Evolutionary conservation across 2,113 vertebrate genomes (phyloP), one percentile per base, ranked within the genome.

Genomic region (Fregetta grallaria): DNA sequence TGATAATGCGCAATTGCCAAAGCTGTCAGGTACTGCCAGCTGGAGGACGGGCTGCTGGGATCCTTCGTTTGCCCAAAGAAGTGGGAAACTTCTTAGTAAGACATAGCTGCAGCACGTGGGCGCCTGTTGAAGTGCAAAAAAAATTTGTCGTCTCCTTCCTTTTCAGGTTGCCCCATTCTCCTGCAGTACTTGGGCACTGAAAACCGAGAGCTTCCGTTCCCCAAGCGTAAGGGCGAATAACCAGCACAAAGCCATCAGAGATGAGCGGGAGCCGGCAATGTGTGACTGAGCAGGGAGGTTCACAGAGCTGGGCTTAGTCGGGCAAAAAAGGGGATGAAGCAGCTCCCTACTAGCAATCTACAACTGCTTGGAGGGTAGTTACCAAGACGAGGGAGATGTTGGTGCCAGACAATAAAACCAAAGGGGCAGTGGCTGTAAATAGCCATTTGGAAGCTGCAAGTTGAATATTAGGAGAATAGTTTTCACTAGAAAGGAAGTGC

Each of bases 1-100:
- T n/a, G 91, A 90, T 94, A 70, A 94, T 88, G 74, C 53, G n/a
- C 94, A 88, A 74, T 93, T 93, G 89, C 58, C 53, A 62, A 38
- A 90, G 88, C 86, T 79, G 50, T 49, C 62, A 73, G 92, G 91
- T 95, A 72, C 42, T 58, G 93, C 66, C 72, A 92, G 92, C 96
- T 95, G 94, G 49, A 88, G 77, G 62, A 30, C 38, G 75, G 77
- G 74, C 73, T 96, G 81, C 73, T 75, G 53, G 58, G 45, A 90
- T 65, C 70, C 70, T 72, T 2, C 12, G 1, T 44, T 62, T 58
- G 21, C 62, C 59, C 47, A 50, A 32, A 18, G 40, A 77, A 62
- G 18, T 62, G 74, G 53, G 55, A 49, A 56, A 32, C 11, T 52
- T 30, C 25, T 49, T 34, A 56, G 23, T 3, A 3, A 73, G 70